Percentiles rank a stretch among this genome's conserved stretches.
phyloP scores from a whole-genome alignment of 37 sponge, comb jelly and placozoan genomes.

The Axinella damicornis region DNA sequence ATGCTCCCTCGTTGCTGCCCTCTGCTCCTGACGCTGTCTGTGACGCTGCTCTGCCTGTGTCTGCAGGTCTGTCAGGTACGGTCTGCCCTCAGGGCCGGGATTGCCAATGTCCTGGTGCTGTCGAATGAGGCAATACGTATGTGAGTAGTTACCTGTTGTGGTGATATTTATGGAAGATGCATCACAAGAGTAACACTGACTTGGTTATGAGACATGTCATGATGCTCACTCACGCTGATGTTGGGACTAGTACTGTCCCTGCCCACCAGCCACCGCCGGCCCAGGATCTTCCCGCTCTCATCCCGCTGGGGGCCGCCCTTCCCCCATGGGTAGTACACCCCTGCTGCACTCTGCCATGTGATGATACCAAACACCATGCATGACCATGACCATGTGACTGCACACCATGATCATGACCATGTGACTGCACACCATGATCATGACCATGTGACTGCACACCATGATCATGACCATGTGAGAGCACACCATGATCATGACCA shows the following conservation, averaged over 20 bases:
- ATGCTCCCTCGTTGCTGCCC: conserved; percentile 11
- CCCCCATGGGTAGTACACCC: conserved; percentile 53
- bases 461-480: no score
- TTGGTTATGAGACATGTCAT: no score
- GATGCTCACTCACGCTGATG: no score
- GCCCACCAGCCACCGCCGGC: conserved; percentile 7
- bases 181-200: no score
- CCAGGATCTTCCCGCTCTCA: conserved; percentile 60
- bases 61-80: conserved; percentile 56
- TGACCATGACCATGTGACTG: neutral
- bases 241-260: neutral
- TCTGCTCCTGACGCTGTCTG: neutral
- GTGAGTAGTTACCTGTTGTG: neutral
- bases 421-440: no score
- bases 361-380: neutral
- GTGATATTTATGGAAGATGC: neutral
- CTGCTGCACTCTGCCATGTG: neutral
- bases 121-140: no score
- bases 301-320: conserved; percentile 36
- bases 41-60: conserved; percentile 58
- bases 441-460: no score
- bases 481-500: no score
- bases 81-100: neutral
- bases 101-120: no score
- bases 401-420: neutral